phyloP scores from a whole-genome alignment of 2,113 vertebrate species.

The Trinectes maculatus region DNA sequence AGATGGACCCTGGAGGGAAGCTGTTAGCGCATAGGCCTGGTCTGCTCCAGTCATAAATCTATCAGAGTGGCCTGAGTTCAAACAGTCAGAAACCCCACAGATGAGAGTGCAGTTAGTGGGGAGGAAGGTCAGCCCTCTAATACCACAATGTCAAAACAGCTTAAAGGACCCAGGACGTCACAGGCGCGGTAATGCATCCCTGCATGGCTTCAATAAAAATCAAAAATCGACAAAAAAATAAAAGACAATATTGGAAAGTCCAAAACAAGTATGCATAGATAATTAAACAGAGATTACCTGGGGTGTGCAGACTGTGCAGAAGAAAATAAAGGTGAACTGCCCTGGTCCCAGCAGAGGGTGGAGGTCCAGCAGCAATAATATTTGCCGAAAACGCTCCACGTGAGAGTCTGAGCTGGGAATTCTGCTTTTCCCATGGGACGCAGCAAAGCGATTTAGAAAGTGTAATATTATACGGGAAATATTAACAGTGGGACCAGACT shows the following conservation, averaged over 20 bases:
- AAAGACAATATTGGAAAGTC: background rate
- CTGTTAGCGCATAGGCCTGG: conserved; percentile 40
- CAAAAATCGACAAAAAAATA: background rate
- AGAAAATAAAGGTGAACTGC: conserved; percentile 36
- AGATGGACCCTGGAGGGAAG: conserved; percentile 47
- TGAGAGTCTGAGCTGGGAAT: conserved; percentile 73
- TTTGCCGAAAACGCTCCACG: conserved; percentile 58
- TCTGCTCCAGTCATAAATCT: conserved; percentile 61
- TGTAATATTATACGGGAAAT: conserved; percentile 74
- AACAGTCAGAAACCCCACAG: conserved; percentile 65
- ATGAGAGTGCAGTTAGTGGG: conserved; percentile 57
- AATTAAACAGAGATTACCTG: conserved; percentile 49
- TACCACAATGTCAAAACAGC: conserved; percentile 52
- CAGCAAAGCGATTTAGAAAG: conserved; percentile 55
- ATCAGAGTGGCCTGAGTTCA: conserved; percentile 57
- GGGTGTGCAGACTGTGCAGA: conserved; percentile 13
- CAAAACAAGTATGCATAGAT: conserved; percentile 15
- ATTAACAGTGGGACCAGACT: conserved; percentile 71
- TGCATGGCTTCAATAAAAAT: background rate
- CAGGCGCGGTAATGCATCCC: conserved; percentile 18
- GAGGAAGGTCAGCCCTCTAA: conserved; percentile 40
- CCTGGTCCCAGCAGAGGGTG: conserved; percentile 46
- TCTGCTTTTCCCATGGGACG: conserved; percentile 62
- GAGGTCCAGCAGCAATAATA: conserved; percentile 63
- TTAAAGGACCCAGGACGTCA: background rate